A percentile compares a stretch with the other conserved stretches of the same genome.
Evolutionary conservation across 2,888 invertebrate genomes (phyloP).

Genomic region (Zygothrica quintamaculata): DNA sequence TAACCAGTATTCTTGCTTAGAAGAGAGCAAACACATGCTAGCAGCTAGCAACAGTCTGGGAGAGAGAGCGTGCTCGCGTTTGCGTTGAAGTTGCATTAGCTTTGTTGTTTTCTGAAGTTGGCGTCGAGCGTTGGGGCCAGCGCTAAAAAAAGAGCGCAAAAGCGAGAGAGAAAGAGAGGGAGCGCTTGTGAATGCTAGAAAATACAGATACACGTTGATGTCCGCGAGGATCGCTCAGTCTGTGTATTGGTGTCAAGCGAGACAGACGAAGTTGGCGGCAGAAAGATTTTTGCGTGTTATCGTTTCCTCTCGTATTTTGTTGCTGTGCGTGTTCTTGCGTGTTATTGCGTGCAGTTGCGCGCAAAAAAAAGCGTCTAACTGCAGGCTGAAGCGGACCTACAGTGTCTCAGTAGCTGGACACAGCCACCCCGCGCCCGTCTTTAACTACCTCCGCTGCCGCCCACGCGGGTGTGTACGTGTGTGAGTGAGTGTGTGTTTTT

Average conservation of each 20-base stretch:
- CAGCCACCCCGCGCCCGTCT: not conserved
- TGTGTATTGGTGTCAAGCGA: slow-evolving; percentile 58
- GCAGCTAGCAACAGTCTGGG: too few species aligned
- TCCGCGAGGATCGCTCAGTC: slow-evolving; percentile 57
- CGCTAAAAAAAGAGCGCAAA: too few species aligned
- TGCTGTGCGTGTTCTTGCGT: slow-evolving; percentile 39
- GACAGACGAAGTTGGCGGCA: slow-evolving; percentile 50
- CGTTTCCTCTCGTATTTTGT: slow-evolving; percentile 26
- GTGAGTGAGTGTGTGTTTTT: slow-evolving; percentile 15
- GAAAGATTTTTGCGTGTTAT: slow-evolving; percentile 7
- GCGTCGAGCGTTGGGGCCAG: slow-evolving; percentile 40
- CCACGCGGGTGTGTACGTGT: slow-evolving; percentile 38
- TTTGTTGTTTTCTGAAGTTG: slow-evolving; percentile 43
- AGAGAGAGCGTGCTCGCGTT: slow-evolving; percentile 11
- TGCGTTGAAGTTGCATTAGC: slow-evolving; percentile 46
- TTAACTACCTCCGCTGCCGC: slow-evolving; percentile 5
- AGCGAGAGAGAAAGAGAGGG: slow-evolving; percentile 16
- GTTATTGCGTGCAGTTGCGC: slow-evolving; percentile 1
- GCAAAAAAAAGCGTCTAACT: slow-evolving; percentile 23
- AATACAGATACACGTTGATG: slow-evolving; percentile 11
- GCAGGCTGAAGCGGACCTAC: slow-evolving; percentile 32
- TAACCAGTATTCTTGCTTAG: slow-evolving; percentile 54
- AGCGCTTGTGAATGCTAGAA: slow-evolving; percentile 34
- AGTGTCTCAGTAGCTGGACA: slow-evolving; percentile 21
- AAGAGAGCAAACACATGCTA: slow-evolving; percentile 6